phyloP scores from a whole-genome alignment of 2,888 invertebrate genomes.

The Magallana nippona region DNA sequence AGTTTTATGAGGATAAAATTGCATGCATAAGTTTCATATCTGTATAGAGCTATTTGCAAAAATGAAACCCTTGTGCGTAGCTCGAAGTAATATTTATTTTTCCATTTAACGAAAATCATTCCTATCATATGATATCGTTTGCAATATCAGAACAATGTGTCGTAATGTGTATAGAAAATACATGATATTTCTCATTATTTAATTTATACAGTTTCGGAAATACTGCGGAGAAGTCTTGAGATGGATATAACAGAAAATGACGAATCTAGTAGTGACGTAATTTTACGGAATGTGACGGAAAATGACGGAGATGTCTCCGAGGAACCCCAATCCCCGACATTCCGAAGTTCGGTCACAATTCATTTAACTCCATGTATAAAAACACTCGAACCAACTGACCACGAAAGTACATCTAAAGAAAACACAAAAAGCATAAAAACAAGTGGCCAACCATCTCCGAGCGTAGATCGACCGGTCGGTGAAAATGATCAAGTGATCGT shows the following conservation, averaged over 20 bases:
- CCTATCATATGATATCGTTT: no score
- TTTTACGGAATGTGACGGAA: not conserved
- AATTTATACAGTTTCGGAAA: slow-evolving; percentile 2
- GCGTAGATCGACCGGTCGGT: not conserved
- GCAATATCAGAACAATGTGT: not conserved
- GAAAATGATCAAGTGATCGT: slow-evolving; percentile 18
- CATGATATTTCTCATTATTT: no score
- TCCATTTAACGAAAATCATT: not conserved
- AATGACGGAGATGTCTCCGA: not conserved
- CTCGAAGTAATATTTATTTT: no score
- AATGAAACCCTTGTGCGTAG: no score
- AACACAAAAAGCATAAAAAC: not conserved
- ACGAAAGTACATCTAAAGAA: slow-evolving; percentile 18
- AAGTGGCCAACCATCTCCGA: not conserved
- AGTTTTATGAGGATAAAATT: no score
- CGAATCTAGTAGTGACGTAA: not conserved
- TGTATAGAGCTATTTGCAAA: no score
- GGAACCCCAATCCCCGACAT: not conserved
- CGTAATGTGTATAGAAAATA: no score
- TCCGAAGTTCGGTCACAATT: slow-evolving; percentile 26
- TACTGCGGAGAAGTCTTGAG: slow-evolving; percentile 13
- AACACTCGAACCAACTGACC: not conserved
- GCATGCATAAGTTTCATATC: no score
- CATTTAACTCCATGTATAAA: slow-evolving; percentile 10
- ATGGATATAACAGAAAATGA: not conserved